Base-by-base conservation (phyloP, 53 echinoderm and acorn worm genomes). In the Mesocentrotus franciscanus region DNA sequence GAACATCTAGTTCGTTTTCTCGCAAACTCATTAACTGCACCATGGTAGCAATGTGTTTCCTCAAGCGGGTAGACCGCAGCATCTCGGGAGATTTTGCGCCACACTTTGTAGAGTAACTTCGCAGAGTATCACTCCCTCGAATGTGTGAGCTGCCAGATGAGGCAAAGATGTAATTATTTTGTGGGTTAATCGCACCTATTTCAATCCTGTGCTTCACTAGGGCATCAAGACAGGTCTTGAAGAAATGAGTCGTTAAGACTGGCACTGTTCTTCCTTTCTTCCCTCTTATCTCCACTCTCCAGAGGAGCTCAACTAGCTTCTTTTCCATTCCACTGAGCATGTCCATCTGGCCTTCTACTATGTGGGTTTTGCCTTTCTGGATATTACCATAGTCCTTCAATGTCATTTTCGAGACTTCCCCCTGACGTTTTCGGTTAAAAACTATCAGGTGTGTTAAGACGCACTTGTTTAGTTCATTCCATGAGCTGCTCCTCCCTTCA, bases 221-320 rank as follows among this genome's bases (percentile, higher is more conserved):
- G 24, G 27, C 87, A 87, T 87, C 87, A 2, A 87, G 58, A 87
- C 87, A 87, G 24, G 26, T 9, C 26, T 87, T 87, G 5, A 2
- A 56, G 58, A 56, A 87, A 29, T 24, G n/a, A 3, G 97, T 96
- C 1, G 96, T 27, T 55, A 98, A 94, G 20, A 98, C 87, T 71
- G 97, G 98, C n/a, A 98, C 97, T 93, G 96, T 97, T 26, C 93
- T 92, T 27, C 92, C 92, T 27, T 95, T 95, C 75, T 96, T 95
- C 16, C 96, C 96, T 14, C 66, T 66, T 42, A 95, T 92, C 71
- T 95, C 95, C 18, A 95, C 92, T 92, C 95, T 95, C 42, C 90
- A 94, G 33, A 96, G 94, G 6, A 35, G 72, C 10, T 42, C 36
- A 24, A 91, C 91, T n/a, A 96, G 70, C 56, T 96, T 42, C 60